Percentiles rank a stretch among this genome's conserved stretches.
These are phyloP conservation scores for Tachysurus fulvidraco DNA, from an alignment of 2,113 vertebrate species.

Conservation along the genomic window DNA sequence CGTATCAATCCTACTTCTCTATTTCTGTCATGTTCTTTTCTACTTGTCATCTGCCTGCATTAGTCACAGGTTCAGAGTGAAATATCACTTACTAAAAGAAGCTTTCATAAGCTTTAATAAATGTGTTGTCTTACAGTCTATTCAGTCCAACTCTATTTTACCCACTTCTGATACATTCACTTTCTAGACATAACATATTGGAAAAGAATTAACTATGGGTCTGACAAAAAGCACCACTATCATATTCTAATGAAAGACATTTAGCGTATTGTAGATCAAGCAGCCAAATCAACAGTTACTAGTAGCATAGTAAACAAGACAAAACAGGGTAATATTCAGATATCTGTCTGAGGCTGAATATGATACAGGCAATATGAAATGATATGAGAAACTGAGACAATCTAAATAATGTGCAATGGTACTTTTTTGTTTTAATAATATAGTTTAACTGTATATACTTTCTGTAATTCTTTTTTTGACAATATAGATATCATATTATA, in stretches of 20 bases:
- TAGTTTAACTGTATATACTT: neutral
- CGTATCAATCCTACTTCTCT: constrained; percentile 26
- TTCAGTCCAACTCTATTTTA: neutral
- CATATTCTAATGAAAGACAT: neutral
- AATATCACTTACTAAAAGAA: constrained; percentile 17
- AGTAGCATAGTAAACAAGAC: neutral
- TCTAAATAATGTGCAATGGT: neutral
- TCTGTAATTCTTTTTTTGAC: neutral
- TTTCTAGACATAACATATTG: neutral
- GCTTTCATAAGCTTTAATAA: neutral
- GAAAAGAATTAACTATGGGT: neutral
- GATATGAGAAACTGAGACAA: neutral
- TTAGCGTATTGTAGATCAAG: neutral
- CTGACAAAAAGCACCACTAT: neutral
- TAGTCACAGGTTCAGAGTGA: neutral
- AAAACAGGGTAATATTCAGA: neutral
- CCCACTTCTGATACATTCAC: neutral
- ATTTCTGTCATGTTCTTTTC: constrained; percentile 48
- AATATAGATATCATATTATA: no score
- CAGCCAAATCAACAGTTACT: neutral
- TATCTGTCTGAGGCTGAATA: neutral
- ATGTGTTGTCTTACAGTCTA: neutral
- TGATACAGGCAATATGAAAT: neutral
- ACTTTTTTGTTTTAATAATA: neutral
- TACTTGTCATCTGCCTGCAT: constrained; percentile 54